These are phyloP conservation scores for Megastigmus dorsalis DNA, from an alignment of 2,888 invertebrate genomes.

Conservation along the genomic window DNA sequence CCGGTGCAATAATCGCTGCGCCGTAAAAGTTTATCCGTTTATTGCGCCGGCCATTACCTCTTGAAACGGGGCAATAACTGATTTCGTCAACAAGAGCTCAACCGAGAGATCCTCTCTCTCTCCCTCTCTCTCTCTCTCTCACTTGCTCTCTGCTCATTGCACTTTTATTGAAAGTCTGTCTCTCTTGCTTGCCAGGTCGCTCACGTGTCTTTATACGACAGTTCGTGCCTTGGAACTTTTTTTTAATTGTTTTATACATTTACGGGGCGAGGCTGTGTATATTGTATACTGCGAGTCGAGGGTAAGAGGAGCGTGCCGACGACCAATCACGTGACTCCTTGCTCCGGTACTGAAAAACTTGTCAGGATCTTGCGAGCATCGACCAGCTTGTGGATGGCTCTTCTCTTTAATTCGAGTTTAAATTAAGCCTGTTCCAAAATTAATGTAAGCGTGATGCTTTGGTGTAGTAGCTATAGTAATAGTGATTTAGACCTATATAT, in stretches of 20 bases:
- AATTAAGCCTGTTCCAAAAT: no score
- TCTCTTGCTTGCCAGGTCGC: not conserved
- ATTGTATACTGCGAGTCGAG: not conserved
- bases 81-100: conserved; percentile 66
- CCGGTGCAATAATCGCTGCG: conserved; percentile 65
- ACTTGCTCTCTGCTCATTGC: not conserved
- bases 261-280: conserved; percentile 42
- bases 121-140: not conserved
- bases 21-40: conserved; percentile 70
- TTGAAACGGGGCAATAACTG: conserved; percentile 66
- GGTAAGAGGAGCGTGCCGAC: conserved; percentile 22
- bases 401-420: no score
- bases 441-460: no score
- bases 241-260: conserved; percentile 61
- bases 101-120: not conserved
- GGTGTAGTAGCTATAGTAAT: no score
- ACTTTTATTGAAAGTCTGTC: conserved; percentile 24
- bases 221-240: conserved; percentile 17
- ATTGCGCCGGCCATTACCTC: conserved; percentile 66
- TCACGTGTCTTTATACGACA: not conserved
- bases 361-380: no score
- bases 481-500: no score
- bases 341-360: no score
- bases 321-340: conserved; percentile 20
- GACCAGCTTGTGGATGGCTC: no score